Evolutionary conservation across 2,888 invertebrate genomes (phyloP).

Genomic region (Agrochola litura): DNA sequence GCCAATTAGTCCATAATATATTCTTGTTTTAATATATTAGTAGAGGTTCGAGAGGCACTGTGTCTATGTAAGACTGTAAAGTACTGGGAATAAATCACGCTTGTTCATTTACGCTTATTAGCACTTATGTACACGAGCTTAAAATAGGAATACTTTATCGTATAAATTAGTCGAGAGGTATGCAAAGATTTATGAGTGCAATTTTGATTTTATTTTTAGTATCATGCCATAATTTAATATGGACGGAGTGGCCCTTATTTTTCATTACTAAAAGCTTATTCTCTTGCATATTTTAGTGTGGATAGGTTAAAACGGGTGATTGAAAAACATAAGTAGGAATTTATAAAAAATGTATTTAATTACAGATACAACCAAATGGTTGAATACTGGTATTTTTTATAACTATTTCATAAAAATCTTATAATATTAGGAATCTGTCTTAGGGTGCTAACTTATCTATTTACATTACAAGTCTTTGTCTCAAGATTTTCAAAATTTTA

Average conservation of each 20-base stretch:
- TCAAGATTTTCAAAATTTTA: slow-evolving; percentile 71
- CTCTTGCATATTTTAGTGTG: neutral
- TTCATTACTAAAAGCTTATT: slow-evolving; percentile 13
- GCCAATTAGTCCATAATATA: slow-evolving; percentile 8
- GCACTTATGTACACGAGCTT: slow-evolving; percentile 48
- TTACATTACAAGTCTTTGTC: slow-evolving; percentile 87
- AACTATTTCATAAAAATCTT: slow-evolving; percentile 78
- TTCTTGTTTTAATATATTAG: slow-evolving; percentile 15
- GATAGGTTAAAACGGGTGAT: slow-evolving; percentile 2
- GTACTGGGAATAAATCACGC: slow-evolving; percentile 55
- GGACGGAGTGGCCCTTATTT: slow-evolving; percentile 8
- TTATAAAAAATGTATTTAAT: slow-evolving; percentile 73
- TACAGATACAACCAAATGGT: slow-evolving; percentile 76
- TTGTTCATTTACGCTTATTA: slow-evolving; percentile 61
- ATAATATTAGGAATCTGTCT: slow-evolving; percentile 89
- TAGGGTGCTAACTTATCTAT: slow-evolving; percentile 85
- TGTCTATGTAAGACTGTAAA: slow-evolving; percentile 41
- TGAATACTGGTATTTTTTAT: slow-evolving; percentile 75
- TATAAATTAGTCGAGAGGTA: slow-evolving; percentile 60
- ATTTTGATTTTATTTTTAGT: slow-evolving; percentile 59
- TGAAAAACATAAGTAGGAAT: slow-evolving; percentile 45
- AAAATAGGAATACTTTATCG: slow-evolving; percentile 58
- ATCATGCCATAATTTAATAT: slow-evolving; percentile 34
- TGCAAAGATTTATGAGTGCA: slow-evolving; percentile 59
- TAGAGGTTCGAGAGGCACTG: slow-evolving; percentile 27